Base-by-base conservation (phyloP, 2,113 vertebrate species). In the Hyla sarda region DNA sequence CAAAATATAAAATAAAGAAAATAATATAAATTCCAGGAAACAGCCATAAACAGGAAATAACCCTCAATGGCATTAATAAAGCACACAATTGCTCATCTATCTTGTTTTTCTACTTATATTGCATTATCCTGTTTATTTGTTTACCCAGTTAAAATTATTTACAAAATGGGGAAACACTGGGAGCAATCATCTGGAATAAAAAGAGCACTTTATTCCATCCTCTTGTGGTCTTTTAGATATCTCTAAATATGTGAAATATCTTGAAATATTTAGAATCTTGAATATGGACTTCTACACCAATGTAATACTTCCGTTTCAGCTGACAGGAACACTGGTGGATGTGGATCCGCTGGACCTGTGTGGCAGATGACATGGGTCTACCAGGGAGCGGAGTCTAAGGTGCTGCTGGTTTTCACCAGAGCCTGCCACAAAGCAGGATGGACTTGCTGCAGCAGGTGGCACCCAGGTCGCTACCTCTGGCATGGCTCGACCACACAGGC, bases 41-140 rank as follows among this genome's bases (percentile, higher is more conserved):
- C 77, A 25, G 77, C 56, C 54, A 60, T 60, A 45, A 60, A 45
- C 54, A 80, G 77, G 77, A 56, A 80, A 60, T 23, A 80, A 11
- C 41, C 41, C 23, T 25, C 14, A 30, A 62, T 16, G 47, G 12
- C 45, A 50, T 60, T 41, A 60, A 80, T 77, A 80, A 60, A 60
- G 14, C 34, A 58, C 28, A 58, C 10, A 7, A 58, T 23, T 34
- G 21, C 34, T 19, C 21, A 80, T 32, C 45, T 79, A 9, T n/a
- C 54, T 58, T 80, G 54, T 80, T 80, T 80, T 60, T 32, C 28
- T 32, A 34, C 11, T 60, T 58, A 13, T 45, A 79, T 12, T 80
- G n/a, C 32, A 60, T 80, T 80, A 41, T 30, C 48, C 32, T 77
- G 75, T 54, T 77, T 52, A 12, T 76, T 28, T 80, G 56, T 60